Conservation (phyloP, 2,888 invertebrate genomes). For the Conomelus anceps region DNA sequence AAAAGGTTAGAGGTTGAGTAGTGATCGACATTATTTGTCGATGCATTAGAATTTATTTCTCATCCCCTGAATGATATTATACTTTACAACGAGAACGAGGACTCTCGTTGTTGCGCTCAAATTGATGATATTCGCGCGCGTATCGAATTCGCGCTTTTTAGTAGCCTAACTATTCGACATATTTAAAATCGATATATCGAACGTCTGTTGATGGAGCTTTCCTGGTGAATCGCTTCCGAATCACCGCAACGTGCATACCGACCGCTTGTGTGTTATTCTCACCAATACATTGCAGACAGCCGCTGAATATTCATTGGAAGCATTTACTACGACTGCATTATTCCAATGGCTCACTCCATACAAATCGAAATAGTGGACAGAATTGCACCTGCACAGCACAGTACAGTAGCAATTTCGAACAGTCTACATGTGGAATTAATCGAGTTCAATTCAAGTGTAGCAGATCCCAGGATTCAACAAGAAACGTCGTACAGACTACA, state of each 20-base stretch:
- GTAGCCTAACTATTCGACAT: not conserved
- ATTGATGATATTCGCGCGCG: not conserved
- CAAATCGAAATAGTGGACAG: not conserved
- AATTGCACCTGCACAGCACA: no score
- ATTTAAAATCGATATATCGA: no score
- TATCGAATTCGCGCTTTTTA: not conserved
- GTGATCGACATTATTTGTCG: not conserved
- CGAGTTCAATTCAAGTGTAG: no score
- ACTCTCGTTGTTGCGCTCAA: not conserved
- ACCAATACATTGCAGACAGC: not conserved
- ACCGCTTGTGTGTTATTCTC: not conserved
- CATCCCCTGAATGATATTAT: not conserved
- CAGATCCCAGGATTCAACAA: no score
- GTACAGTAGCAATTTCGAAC: no score
- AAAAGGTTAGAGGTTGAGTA: not conserved
- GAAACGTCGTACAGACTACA: no score
- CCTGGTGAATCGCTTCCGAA: not conserved
- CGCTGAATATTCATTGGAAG: not conserved
- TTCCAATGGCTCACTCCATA: not conserved
- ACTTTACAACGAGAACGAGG: not conserved
- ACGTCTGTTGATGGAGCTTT: not conserved
- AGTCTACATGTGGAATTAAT: no score
- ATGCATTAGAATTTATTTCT: not conserved
- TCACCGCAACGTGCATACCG: not conserved
- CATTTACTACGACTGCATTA: not conserved